Evolutionary conservation across 1,140 invertebrate species (phyloP), one percentile per base, ranked within the genome.

Genomic region (Tenebrio molitor): DNA sequence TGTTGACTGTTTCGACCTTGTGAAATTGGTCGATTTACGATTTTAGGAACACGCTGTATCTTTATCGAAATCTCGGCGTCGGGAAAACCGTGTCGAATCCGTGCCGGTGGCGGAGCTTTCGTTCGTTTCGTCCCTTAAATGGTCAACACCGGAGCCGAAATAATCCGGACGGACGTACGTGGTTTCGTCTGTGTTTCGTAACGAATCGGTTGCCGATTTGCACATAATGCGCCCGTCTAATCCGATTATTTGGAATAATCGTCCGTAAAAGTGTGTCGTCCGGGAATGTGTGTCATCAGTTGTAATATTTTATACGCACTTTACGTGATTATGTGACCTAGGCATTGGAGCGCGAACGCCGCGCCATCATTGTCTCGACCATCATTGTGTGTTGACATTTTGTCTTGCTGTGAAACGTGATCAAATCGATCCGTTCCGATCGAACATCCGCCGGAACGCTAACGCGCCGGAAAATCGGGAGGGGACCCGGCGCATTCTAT

Each of bases 331-430:
- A 39, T 12, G 17, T 71, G 69, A 71, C 69, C 69, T 39, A 71
- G 69, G 53, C 69, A 71, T 42, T 41, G 69, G 62, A 62, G 53
- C 69, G 69, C 25, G 69, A 71, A 71, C 19, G 58, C 25, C 34
- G 58, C 42, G 46, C 29, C 34, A 19, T 29, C 16, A 63, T 63
- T 63, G 58, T 63, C 58, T 65, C 50, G 53, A 25, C 6, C 29
- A 3, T 29, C 25, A 29, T 29, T 29, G 25, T 29, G 25, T 25
- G 53, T 62, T 46, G 50, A 29, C 50, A 58, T 29, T 65, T 10
- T 39, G 29, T 65, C 33, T 65, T 65, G n/a, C n/a, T n/a, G n/a
- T n/a, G n/a, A n/a, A n/a, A 15, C 19, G 10, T 29, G 25, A 29
- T 12, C 58, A 36, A 65, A 65, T 65, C 19, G 62, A 65, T 41